Evolutionary conservation across 2,797 vertebrate genomes (phyloP), one percentile per base, ranked within the genome.

Genomic region (Cuculus canorus): DNA sequence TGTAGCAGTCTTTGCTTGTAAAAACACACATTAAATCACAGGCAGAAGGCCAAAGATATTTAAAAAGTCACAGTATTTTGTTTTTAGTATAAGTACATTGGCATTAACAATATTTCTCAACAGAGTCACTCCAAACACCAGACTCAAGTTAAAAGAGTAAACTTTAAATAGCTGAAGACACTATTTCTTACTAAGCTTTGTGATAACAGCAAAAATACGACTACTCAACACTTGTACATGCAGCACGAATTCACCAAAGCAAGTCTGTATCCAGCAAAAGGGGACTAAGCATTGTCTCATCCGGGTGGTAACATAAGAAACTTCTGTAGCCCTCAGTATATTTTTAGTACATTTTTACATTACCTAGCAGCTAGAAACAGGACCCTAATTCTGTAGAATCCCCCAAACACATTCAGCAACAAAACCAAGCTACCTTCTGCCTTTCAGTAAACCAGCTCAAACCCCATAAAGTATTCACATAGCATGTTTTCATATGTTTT

Each of bases 321-420:
- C 17, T 56, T 73, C 2, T 1, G 3, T 7, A 53, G n/a, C 14
- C 35, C 30, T 37, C 2, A 1, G 32, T 23, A 21, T 22, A 13
- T 71, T 68, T 85, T 77, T 35, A 1, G 32, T 23, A 21, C 24
- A 13, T 71, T 68, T 85, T 77, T 35, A 64, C 64, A 79, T 57
- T 39, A 41, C 11, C 6, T 13, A 13, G 13, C 24, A 80, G 24
- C 28, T 35, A 24, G 23, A 83, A 80, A 23, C 45, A 70, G 63
- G 10, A 88, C 39, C 27, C 19, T 41, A 85, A 21, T 0, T 4
- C 32, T 45, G 45, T 21, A 82, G 47, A 88, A 82, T 25, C 23
- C 18, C 52, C 30, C 75, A 73, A 28, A 28, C 13, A 17, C 54
- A 50, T 10, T 23, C 64, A 24, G 5, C 25, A 65, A 30, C 47